Base-by-base conservation (phyloP, 1,140 invertebrate species). In the Lepidurus arcticus region DNA sequence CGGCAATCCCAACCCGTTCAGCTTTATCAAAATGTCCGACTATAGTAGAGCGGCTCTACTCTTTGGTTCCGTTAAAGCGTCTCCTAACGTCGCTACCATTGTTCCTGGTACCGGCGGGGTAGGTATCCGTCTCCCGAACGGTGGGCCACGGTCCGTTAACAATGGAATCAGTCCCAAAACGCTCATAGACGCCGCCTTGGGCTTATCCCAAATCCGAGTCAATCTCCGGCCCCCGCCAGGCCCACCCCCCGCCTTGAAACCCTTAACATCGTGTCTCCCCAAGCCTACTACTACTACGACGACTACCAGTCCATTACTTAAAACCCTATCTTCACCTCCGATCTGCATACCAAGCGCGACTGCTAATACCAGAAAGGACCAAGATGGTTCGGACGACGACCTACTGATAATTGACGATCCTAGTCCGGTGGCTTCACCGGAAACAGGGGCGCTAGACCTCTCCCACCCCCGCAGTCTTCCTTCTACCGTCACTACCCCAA, bases 21-120 rank as follows among this genome's bases (percentile, higher is more conserved):
- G 21, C 53, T 65, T 65, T 21, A 65, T 65, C 53, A 65, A 65
- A 21, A 65, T 65, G 13, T 65, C 53, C 21, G 53, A 65, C 53
- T 65, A 65, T 21, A 65, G 53, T 65, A 0, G 53, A 16, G 53
- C 53, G 13, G 53, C 53, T 65, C 5, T 21, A 7, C 21, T 65
- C 16, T 65, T 65, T 65, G 53, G 16, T 0, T 4, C 53, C 13
- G 0, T 0, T 65, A 7, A 7, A 16, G 53, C 53, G 0, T 5
- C 5, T 16, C 16, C 16, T 6, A 65, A 65, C 8, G 13, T 7
- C 16, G 6, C 6, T 65, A 65, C 53, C 53, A 16, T 65, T 21
- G 16, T 65, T 65, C 16, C 53, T 1, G 53, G 53, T 9, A 65
- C 53, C 0, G 53, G 6, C 13, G 53, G 53, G 13, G 53, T 65